Conservation (phyloP, 2,888 invertebrate species). For the Arctia plantaginis region DNA sequence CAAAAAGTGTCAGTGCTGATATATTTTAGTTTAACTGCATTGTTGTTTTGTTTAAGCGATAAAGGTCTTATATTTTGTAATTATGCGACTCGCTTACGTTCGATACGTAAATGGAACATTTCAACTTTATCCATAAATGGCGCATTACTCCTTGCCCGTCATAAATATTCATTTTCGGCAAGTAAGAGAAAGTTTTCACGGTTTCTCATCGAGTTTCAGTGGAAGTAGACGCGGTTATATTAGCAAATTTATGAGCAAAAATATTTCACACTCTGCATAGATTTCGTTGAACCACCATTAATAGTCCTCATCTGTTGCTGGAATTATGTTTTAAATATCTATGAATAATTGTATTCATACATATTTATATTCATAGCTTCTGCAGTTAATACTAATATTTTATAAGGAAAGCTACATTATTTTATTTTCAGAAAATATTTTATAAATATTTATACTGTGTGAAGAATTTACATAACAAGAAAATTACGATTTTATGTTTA, state of each 20-base stretch:
- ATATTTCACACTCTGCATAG: conserved; percentile 71
- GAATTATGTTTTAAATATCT: conserved; percentile 32
- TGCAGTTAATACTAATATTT: conserved; percentile 20
- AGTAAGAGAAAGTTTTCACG: conserved; percentile 80
- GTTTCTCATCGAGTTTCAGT: conserved; percentile 68
- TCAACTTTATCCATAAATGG: conserved; percentile 84
- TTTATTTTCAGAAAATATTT: conserved; percentile 13
- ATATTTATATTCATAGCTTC: conserved; percentile 18
- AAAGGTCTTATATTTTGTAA: conserved; percentile 35
- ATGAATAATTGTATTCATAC: no score
- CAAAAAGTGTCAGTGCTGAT: background rate
- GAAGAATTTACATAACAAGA: conserved; percentile 7
- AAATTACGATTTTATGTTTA: conserved; percentile 20
- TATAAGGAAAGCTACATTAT: conserved; percentile 19
- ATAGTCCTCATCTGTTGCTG: conserved; percentile 53
- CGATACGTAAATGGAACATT: conserved; percentile 78
- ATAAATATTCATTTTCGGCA: conserved; percentile 85
- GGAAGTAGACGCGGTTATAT: conserved; percentile 77
- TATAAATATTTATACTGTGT: conserved; percentile 25
- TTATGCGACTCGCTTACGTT: conserved; percentile 66
- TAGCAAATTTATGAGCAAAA: conserved; percentile 83
- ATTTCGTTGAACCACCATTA: conserved; percentile 58
- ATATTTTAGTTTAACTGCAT: background rate
- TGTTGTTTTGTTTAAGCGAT: background rate
- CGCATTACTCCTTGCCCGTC: conserved; percentile 79